phyloP scores from a whole-genome alignment of 2,797 vertebrate species.

The Acomys russatus region DNA sequence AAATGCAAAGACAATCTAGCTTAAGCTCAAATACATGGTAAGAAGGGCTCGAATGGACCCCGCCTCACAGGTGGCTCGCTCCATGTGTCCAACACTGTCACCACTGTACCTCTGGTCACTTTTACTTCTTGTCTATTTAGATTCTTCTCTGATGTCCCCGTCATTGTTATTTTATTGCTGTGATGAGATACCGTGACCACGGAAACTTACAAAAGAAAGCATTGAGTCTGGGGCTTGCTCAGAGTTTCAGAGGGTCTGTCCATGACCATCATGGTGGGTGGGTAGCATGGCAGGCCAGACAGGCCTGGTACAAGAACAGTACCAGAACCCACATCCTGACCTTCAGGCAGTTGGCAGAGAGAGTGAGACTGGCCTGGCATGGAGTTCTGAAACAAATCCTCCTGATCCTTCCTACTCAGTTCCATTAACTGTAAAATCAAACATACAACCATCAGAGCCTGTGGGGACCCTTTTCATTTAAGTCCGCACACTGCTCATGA shows the following conservation, averaged over 20 bases:
- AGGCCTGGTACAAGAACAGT: neutral
- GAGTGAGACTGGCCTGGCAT: neutral
- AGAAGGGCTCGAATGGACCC: neutral
- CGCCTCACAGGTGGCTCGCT: neutral
- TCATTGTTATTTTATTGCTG: neutral
- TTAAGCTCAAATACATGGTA: neutral
- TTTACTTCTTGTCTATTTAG: neutral
- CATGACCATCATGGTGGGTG: neutral
- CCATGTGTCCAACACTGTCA: neutral
- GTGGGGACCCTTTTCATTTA: neutral
- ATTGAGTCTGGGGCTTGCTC: too few relatives aligned
- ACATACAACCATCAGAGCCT: neutral
- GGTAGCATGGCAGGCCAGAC: neutral
- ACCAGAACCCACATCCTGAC: neutral
- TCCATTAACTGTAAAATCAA: neutral
- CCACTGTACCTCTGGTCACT: fast-evolving
- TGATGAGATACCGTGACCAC: neutral
- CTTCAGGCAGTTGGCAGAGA: neutral
- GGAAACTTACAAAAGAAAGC: neutral
- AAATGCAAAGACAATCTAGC: neutral
- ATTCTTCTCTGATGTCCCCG: neutral
- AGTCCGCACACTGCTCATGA: neutral
- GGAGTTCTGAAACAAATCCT: neutral
- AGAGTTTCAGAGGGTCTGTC: neutral
- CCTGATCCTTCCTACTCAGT: neutral